A percentile compares a stretch with the other conserved stretches of the same genome.
Conservation (phyloP, 2,113 vertebrate species). For the Bombycilla garrulus region DNA sequence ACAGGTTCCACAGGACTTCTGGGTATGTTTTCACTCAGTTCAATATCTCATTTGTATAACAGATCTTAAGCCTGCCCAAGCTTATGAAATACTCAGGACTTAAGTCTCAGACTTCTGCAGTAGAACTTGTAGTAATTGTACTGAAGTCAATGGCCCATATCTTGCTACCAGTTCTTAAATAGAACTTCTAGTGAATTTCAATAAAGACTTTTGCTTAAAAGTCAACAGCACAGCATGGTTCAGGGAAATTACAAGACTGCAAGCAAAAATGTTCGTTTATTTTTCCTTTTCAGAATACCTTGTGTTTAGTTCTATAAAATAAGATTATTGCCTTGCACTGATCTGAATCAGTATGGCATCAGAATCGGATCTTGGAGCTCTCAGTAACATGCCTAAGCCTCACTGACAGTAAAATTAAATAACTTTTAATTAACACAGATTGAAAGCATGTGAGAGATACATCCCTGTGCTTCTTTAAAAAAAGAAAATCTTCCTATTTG, state of each 20-base stretch:
- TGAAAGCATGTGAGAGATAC: neutral
- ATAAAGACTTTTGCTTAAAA: constrained; percentile 55
- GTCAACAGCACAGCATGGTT: constrained; percentile 51
- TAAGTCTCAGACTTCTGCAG: neutral
- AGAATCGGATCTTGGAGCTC: neutral
- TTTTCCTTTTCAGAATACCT: constrained; percentile 14
- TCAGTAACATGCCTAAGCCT: neutral
- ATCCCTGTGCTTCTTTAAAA: neutral
- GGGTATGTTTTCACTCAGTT: neutral
- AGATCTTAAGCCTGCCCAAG: neutral
- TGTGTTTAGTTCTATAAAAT: neutral
- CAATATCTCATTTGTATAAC: neutral
- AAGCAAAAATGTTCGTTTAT: constrained; percentile 29
- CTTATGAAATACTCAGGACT: neutral
- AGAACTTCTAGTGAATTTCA: constrained; percentile 39
- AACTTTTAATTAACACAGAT: neutral
- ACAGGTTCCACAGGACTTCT: neutral
- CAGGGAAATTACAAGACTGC: constrained; percentile 30
- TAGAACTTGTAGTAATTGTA: constrained; percentile 23
- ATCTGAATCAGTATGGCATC: neutral
- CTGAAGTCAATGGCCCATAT: constrained; percentile 40
- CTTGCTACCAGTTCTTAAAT: constrained; percentile 41
- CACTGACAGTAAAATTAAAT: neutral
- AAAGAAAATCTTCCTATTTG: neutral
- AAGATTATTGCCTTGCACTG: neutral